Conservation (phyloP, 2,113 vertebrate species). For the Ptilonorhynchus violaceus region DNA sequence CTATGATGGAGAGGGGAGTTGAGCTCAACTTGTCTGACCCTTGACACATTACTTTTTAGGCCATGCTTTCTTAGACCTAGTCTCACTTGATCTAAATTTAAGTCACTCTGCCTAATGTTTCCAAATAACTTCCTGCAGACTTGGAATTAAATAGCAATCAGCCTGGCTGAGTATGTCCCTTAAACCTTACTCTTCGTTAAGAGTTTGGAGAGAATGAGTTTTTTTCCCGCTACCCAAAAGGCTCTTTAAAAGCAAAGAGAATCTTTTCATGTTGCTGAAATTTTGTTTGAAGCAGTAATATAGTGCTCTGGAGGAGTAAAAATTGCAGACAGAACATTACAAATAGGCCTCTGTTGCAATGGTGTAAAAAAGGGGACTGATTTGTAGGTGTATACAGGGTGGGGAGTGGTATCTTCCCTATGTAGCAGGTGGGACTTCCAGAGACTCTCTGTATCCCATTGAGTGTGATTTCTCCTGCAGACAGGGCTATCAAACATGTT, state of each 20-base stretch:
- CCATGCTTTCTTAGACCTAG: background rate
- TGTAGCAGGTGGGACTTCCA: background rate
- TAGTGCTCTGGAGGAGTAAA: background rate
- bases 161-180: background rate
- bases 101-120: background rate
- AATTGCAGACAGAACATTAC: background rate
- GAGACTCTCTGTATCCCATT: background rate
- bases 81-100: background rate
- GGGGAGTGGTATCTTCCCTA: background rate
- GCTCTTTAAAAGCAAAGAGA: background rate
- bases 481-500: background rate
- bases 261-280: background rate
- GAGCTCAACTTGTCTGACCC: background rate
- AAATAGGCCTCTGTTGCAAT: background rate
- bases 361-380: background rate
- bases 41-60: background rate
- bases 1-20: background rate
- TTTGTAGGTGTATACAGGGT: background rate
- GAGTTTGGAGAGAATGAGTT: background rate
- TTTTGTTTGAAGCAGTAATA: background rate
- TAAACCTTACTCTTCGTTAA: background rate
- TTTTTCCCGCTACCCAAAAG: background rate
- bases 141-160: background rate
- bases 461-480: background rate
- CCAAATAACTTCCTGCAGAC: background rate